Base-by-base conservation (phyloP, 2,888 invertebrate genomes). In the Coremacera marginata region DNA sequence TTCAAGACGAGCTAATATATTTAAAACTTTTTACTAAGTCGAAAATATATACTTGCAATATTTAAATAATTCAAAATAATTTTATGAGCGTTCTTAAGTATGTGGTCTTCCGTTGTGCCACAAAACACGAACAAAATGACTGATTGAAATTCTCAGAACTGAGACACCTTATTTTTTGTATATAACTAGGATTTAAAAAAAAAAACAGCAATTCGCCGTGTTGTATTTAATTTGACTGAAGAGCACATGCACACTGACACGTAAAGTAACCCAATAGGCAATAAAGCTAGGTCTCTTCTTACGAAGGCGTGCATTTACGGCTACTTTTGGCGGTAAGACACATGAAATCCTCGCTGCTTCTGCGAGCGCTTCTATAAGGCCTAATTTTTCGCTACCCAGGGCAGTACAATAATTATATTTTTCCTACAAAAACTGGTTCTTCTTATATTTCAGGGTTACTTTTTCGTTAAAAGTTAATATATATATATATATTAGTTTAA, bases 141-240 rank as follows among this genome's bases (percentile, higher is more conserved):
- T 60, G 60, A 60, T 60, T 27, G 25, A 65, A n/a, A 68, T 68
- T 68, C 68, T 25, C 68, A 51, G 51, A 68, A 27, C 68, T 27
- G 68, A 49, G 27, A 52, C 51, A 51, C 68, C 27, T 68, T 19
- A 16, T 68, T 44, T 51, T 51, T 44, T 25, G 22, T 7, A 9
- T 19, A 22, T 44, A 11, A 16, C 31, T 5, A 44, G 25, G 19
- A 11, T 3, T 2, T 16, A 2, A 70, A 31, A 27, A 27, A 11
- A n/a, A 31, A 16, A 25, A 60, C 37, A 63, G 63, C 51, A 27
- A 34, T 51, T 62, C 73, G 44, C 73, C 51, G 22, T 65, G 51
- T 73, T 65, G 63, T 63, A 73, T 73, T 73, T 52, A 73, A 73
- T 73, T 73, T 73, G 63, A 31, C 63, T 73, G 34, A 63, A 34